Evolutionary conservation across 2,113 vertebrate genomes (phyloP).

Genomic region (Aptenodytes forsteri): DNA sequence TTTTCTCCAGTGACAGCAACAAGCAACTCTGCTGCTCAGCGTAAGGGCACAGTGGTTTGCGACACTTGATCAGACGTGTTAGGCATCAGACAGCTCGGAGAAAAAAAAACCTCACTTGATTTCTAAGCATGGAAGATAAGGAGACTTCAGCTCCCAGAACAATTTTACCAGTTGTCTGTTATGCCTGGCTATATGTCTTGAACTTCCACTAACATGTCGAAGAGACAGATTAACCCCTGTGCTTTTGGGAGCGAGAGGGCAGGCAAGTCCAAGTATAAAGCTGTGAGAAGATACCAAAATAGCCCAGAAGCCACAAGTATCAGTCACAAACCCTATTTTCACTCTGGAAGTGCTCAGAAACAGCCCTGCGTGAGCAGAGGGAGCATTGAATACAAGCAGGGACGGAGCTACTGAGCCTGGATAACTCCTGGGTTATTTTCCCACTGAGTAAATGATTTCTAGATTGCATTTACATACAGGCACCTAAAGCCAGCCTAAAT

Average conservation of each 20-base stretch:
- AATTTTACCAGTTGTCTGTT: background rate
- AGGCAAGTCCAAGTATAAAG: background rate
- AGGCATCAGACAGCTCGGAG: background rate
- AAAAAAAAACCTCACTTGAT: background rate
- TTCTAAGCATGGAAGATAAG: background rate
- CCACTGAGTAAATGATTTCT: background rate
- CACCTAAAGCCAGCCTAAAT: background rate
- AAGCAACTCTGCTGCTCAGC: background rate
- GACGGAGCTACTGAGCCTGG: background rate
- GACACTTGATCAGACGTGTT: background rate
- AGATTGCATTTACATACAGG: rapidly evolving
- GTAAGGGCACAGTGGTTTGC: background rate
- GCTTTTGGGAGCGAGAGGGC: background rate
- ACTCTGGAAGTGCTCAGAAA: background rate
- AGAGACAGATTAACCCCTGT: background rate
- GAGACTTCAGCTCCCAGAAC: background rate
- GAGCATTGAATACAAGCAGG: too few species aligned
- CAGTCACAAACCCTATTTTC: background rate
- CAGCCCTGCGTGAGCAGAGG: background rate
- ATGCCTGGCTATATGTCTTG: background rate
- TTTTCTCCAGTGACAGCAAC: background rate
- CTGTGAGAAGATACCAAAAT: background rate
- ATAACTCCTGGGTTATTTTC: background rate
- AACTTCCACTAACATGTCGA: background rate
- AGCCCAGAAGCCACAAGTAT: background rate